Evolutionary conservation across 1,140 invertebrate species (phyloP).

Genomic region (Drosophila sechellia): DNA sequence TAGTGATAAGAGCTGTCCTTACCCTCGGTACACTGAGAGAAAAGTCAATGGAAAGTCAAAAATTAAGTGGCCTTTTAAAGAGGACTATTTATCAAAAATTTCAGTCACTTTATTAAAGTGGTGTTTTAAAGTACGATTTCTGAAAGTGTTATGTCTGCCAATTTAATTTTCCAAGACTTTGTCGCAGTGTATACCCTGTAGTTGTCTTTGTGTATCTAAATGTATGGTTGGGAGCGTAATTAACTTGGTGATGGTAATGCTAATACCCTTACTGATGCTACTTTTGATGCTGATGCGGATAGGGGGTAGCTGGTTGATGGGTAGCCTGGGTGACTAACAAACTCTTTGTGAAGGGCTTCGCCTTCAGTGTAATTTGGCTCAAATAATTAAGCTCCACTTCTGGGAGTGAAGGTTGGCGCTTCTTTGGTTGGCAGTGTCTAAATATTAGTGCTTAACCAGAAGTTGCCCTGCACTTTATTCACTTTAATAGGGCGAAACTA

Average conservation of each 20-base stretch:
- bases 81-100: no score
- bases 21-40: slow-evolving; percentile 14
- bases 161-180: no score
- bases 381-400: slow-evolving; percentile 63
- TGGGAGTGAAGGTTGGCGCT: slow-evolving; percentile 6
- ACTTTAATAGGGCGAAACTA: neutral
- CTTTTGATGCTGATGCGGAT: slow-evolving; percentile 32
- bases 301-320: slow-evolving; percentile 9
- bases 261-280: slow-evolving; percentile 38
- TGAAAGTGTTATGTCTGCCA: no score
- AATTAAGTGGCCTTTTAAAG: no score
- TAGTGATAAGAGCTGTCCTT: slow-evolving; percentile 48
- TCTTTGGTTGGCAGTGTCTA: slow-evolving; percentile 31
- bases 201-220: slow-evolving; percentile 20
- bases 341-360: slow-evolving; percentile 58
- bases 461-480: slow-evolving; percentile 2
- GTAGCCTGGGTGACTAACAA: slow-evolving; percentile 47
- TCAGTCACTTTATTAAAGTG: no score
- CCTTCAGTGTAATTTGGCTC: slow-evolving; percentile 65
- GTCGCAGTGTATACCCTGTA: slow-evolving; percentile 12
- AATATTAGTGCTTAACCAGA: neutral
- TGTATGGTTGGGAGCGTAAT: slow-evolving; percentile 45
- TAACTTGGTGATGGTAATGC: slow-evolving; percentile 52
- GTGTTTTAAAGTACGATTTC: no score
- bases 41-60: neutral